Conservation (phyloP, 2,797 vertebrate genomes). For the Acridotheres tristis region DNA sequence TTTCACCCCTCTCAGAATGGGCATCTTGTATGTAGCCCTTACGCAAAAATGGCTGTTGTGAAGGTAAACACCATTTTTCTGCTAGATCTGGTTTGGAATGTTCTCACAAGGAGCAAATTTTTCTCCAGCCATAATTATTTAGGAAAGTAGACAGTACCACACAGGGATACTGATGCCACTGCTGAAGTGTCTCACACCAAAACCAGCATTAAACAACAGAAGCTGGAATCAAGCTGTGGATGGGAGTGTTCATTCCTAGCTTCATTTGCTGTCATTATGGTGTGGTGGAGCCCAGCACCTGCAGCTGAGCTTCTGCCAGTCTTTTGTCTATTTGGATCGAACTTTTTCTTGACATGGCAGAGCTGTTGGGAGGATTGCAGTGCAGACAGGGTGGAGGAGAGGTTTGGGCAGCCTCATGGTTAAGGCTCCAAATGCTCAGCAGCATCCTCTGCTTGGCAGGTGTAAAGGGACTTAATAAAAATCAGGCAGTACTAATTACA, state of each 20-base stretch:
- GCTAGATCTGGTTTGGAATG: background rate
- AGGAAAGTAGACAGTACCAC: background rate
- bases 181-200: background rate
- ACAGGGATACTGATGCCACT: background rate
- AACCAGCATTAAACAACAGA: background rate
- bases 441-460: background rate
- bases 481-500: slow-evolving; percentile 15
- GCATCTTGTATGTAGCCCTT: background rate
- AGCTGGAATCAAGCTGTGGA: background rate
- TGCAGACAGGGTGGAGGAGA: background rate
- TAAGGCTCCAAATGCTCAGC: background rate
- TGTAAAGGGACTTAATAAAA: background rate
- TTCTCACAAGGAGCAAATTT: background rate
- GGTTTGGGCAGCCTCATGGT: background rate
- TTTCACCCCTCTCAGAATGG: background rate
- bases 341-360: background rate
- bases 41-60: background rate
- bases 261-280: background rate
- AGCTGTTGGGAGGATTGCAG: background rate
- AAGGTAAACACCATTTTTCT: background rate
- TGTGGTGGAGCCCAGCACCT: background rate
- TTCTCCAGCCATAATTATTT: background rate
- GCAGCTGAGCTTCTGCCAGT: background rate
- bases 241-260: background rate
- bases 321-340: background rate